A percentile compares a stretch with the other conserved stretches of the same genome.
These are phyloP conservation scores for Acronicta aceris DNA, from an alignment of 2,888 invertebrate species.

Conservation along the genomic window DNA sequence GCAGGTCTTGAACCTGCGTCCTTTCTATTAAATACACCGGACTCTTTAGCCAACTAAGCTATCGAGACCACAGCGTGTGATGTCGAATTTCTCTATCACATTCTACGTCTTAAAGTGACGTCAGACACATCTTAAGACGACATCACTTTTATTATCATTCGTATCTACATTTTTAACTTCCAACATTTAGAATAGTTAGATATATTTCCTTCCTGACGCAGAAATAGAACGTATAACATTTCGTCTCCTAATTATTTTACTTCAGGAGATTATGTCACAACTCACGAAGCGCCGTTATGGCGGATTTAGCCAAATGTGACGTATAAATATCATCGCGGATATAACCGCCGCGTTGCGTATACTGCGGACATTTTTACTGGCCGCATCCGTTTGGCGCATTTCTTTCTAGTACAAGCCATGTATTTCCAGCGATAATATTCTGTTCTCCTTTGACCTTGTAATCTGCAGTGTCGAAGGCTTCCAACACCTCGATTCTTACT, in stretches of 20 bases:
- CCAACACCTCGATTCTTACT: no score
- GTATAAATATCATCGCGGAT: conserved; percentile 33
- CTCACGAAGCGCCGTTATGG: conserved; percentile 33
- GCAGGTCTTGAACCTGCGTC: no score
- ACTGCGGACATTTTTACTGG: conserved; percentile 60
- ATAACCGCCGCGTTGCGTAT: conserved; percentile 32
- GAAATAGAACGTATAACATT: conserved; percentile 10
- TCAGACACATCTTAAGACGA: no score
- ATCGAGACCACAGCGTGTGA: no score
- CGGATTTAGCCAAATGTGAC: conserved; percentile 30
- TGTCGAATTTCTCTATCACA: no score
- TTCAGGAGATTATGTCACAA: conserved; percentile 27
- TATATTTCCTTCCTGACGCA: conserved; percentile 31
- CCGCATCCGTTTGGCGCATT: conserved; percentile 44
- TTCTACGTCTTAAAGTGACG: no score
- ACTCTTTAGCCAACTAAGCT: no score
- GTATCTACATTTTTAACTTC: no score
- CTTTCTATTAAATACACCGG: no score
- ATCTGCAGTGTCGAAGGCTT: neutral
- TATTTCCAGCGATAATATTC: conserved; percentile 12
- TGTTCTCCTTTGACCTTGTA: neutral
- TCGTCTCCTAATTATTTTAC: conserved; percentile 34
- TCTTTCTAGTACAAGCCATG: conserved; percentile 19
- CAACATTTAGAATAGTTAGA: conserved; percentile 15
- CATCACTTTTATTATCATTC: no score